Evolutionary conservation across 2,113 vertebrate genomes (phyloP), one percentile per base, ranked within the genome.

Genomic region (Pithys albifrons): DNA sequence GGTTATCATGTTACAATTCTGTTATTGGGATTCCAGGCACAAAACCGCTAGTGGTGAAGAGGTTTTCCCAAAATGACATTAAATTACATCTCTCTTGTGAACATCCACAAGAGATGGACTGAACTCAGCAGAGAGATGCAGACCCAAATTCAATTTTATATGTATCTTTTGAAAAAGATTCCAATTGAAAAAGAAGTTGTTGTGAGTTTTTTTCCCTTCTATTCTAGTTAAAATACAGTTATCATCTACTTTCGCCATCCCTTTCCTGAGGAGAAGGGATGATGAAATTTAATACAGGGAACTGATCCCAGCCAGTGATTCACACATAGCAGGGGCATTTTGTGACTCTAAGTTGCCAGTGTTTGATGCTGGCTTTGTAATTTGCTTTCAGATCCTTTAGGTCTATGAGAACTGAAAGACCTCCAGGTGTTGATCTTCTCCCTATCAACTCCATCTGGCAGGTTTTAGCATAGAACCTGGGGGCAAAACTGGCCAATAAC

Each of bases 1-100:
- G 23, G 43, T 91, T 19, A 83, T 88, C 58, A 19, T 19, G 35
- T 59, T 66, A 71, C 57, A 91, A 10, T 80, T 76, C 37, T 51
- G 74, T 66, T 59, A 88, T 71, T 80, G 39, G 24, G 24, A 82
- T 92, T 91, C 67, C 78, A 95, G 82, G 41, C 67, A 83, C 41
- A 89, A 87, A 94, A 83, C 78, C 67, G 46, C 51, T 88, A 12
- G 27, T 76, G 88, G 70, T 64, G 55, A 81, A 73, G 35, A 91
- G 33, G 80, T 90, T 96, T 90, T 67, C 61, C 59, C 27, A 7
- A 93, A 83, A 77, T 96, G 54, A 88, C 51, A 55, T 62, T 64
- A 90, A 88, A 93, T 91, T 76, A 49, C 62, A 73, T 78, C 73
- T 75, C 14, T 64, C n/a, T 43, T 49, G 19, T 76, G 37, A 25